phyloP scores from a whole-genome alignment of 2,888 invertebrate species.

The Willowsia nigromaculata region DNA sequence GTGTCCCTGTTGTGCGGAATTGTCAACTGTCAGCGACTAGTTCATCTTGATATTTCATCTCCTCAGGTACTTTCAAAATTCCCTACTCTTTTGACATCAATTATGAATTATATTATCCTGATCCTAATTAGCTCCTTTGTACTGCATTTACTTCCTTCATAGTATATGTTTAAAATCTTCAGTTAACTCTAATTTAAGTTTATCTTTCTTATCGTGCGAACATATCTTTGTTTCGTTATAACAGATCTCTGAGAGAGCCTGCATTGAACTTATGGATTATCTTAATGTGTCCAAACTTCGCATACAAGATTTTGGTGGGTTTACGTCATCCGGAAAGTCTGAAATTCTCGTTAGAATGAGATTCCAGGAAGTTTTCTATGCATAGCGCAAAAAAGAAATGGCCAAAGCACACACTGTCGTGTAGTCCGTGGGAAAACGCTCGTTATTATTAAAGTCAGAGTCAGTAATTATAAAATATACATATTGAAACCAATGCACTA shows the following conservation, averaged over 20 bases:
- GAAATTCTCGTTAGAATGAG: conserved; percentile 61
- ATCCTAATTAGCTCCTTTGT: too few species aligned
- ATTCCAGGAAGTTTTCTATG: conserved; percentile 57
- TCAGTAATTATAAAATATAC: too few species aligned
- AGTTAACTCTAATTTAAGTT: neutral
- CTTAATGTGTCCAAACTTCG: conserved; percentile 25
- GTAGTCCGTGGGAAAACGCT: neutral
- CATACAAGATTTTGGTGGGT: conserved; percentile 58
- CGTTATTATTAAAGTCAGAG: too few species aligned
- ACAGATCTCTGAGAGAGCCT: conserved; percentile 62
- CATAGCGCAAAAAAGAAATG: neutral
- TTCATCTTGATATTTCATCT: conserved; percentile 50
- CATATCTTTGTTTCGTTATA: neutral
- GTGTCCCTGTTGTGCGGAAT: conserved; percentile 57
- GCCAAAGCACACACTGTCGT: too few species aligned
- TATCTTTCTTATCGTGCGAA: neutral
- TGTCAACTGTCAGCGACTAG: conserved; percentile 46
- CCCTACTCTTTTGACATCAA: neutral
- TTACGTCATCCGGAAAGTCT: conserved; percentile 61
- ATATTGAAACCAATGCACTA: neutral
- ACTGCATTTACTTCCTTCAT: neutral
- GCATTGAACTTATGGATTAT: conserved; percentile 57
- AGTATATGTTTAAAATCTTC: neutral
- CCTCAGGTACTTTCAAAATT: conserved; percentile 51
- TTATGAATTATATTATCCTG: too few species aligned